Base-by-base conservation (phyloP, 1,140 invertebrate genomes). In the Planococcus citri region DNA sequence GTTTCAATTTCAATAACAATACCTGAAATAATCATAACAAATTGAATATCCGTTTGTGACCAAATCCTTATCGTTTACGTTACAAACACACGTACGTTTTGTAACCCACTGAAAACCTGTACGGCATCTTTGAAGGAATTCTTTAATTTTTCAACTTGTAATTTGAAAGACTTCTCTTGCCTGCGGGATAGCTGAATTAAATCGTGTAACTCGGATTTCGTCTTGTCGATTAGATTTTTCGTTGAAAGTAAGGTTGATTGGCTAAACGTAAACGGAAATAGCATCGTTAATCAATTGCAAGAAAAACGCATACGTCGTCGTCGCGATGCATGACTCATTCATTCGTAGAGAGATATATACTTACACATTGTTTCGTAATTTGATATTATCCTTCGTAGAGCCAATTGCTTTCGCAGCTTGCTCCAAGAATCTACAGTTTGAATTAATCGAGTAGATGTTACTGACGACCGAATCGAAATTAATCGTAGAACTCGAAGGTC, bases 121-220 rank as follows among this genome's bases (percentile, higher is more conserved):
- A 94, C 80, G 10, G 89, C 86, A 74, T 88, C 87, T 72, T 86
- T 86, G 76, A 93, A 94, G 73, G 90, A 88, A 74, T 85, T 85
- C 6, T 86, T 90, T 0, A 95, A 80, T 77, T 89, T 86, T 73
- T 91, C 90, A 58, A 90, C 83, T 79, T 93, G 89, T 72, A 94
- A 80, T 75, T 89, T 90, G 74, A 89, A 87, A 70, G 88, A 84
- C 75, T 91, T 88, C 76, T 90, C 87, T 1, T 85, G 85, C 74
- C 82, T 82, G 64, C 83, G 78, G 69, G 86, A 85, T 9, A 88
- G 78, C 27, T 82, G 81, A 22, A 84, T 86, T 20, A 93, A 78
- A 71, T 86, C 83, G 71, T 86, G 83, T 64, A 94, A 82, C 73
- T 90, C 85, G 72, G 84, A 83, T 60, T 85, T 88, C 1, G 88